phyloP scores from a whole-genome alignment of 2,888 invertebrate genomes.

The Palloptera scutellata region DNA sequence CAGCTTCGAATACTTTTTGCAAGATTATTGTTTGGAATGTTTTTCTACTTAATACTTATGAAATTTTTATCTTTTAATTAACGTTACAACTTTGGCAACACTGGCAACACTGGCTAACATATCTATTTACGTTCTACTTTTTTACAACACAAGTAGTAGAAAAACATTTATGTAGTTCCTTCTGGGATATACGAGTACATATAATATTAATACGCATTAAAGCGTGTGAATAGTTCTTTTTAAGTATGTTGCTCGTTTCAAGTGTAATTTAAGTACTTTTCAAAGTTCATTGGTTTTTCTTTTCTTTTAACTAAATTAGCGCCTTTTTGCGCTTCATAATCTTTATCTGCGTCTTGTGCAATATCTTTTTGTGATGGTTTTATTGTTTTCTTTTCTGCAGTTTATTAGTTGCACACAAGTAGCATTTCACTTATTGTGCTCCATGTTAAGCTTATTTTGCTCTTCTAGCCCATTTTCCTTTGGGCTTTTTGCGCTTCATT shows the following conservation, averaged over 20 bases:
- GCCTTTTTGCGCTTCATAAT: slow-evolving; percentile 1
- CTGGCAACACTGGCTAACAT: too few species aligned
- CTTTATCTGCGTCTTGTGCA: background rate
- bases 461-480: background rate
- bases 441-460: background rate
- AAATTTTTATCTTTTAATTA: too few species aligned
- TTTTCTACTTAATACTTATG: too few species aligned
- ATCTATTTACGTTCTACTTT: too few species aligned
- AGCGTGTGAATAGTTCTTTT: too few species aligned
- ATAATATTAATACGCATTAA: too few species aligned
- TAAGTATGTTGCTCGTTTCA: too few species aligned
- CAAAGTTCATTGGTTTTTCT: background rate
- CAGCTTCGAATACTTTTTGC: slow-evolving; percentile 5
- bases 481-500: slow-evolving; percentile 7
- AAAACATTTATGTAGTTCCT: too few species aligned
- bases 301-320: background rate
- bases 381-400: background rate
- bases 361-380: background rate
- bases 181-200: too few species aligned
- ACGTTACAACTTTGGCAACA: too few species aligned
- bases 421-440: background rate
- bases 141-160: too few species aligned
- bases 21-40: too few species aligned
- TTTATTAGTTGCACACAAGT: slow-evolving; percentile 18
- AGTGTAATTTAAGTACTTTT: slow-evolving; percentile 5